Conservation (phyloP, 2,888 invertebrate species). For the Epirrhoe alternata region DNA sequence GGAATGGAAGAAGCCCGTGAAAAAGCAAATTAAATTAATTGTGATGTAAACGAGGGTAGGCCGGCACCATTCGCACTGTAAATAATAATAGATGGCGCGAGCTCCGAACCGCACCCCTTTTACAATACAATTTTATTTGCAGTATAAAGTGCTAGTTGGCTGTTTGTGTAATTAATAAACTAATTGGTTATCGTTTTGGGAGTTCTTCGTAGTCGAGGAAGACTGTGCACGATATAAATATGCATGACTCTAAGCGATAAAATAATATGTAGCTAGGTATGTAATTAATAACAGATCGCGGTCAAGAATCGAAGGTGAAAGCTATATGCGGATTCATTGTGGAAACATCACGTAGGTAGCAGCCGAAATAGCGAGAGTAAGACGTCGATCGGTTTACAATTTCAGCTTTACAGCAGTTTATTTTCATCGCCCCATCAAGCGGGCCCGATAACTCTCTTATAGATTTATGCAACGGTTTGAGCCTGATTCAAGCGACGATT, state of each 20-base stretch:
- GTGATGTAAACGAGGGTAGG: constrained; percentile 82
- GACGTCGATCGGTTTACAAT: constrained; percentile 71
- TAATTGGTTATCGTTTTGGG: constrained; percentile 54
- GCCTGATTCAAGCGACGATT: constrained; percentile 55
- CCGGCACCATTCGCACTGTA: constrained; percentile 68
- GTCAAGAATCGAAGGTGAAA: constrained; percentile 64
- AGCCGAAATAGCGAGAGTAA: constrained; percentile 69
- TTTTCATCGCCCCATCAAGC: constrained; percentile 73
- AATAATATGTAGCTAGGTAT: constrained; percentile 23
- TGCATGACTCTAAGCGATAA: constrained; percentile 29
- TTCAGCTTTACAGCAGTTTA: constrained; percentile 68
- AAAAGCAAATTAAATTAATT: constrained; percentile 84
- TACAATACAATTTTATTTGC: constrained; percentile 64
- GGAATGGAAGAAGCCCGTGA: constrained; percentile 82
- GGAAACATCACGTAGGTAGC: constrained; percentile 58
- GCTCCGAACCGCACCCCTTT: constrained; percentile 65
- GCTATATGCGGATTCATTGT: constrained; percentile 67
- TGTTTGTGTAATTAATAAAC: constrained; percentile 55
- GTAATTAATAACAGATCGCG: constrained; percentile 54
- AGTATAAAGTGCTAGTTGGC: constrained; percentile 51
- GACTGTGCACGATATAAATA: constrained; percentile 37
- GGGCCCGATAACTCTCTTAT: constrained; percentile 66
- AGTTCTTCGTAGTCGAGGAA: constrained; percentile 32
- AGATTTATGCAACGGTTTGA: constrained; percentile 68
- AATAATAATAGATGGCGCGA: constrained; percentile 74